Percentiles rank a stretch among this genome's conserved stretches.
Evolutionary conservation across 2,113 vertebrate species (phyloP).

Genomic region (Paradoxurus hermaphroditus): DNA sequence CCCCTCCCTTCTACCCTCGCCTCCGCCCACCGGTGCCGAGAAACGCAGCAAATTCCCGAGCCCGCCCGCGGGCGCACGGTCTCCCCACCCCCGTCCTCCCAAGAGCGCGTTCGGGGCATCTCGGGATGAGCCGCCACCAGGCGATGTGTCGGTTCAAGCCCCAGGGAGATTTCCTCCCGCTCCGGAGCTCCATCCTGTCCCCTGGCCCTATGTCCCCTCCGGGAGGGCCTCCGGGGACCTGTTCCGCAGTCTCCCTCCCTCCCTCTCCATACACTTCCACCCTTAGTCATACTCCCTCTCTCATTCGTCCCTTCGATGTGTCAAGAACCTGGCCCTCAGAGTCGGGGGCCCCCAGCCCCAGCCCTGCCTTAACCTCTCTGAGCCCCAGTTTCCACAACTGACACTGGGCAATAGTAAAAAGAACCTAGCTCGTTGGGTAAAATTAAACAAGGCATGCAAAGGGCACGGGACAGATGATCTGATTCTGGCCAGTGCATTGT

Average conservation of each 20-base stretch:
- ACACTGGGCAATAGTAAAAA: not conserved
- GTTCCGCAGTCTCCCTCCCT: not conserved
- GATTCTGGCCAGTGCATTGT: not conserved
- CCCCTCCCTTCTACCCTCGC: not conserved
- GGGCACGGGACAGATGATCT: not conserved
- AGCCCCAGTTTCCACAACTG: not conserved
- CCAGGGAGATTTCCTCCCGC: not conserved
- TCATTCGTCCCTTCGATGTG: not conserved
- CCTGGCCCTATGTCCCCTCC: not conserved
- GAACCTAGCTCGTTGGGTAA: not conserved
- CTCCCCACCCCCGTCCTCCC: not conserved
- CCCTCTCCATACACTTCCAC: not conserved
- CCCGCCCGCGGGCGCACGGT: not conserved
- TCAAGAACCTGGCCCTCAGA: not conserved
- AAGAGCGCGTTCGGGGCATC: too few species aligned
- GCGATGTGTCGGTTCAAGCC: not conserved
- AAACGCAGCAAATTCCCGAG: not conserved
- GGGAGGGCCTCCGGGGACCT: not conserved
- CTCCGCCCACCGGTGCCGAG: not conserved
- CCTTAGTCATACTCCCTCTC: not conserved
- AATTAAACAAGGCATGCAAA: not conserved
- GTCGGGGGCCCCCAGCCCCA: not conserved
- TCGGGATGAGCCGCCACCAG: not conserved
- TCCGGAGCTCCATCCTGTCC: not conserved
- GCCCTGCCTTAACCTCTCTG: not conserved